These are phyloP conservation scores for Bilobella aurantiaca DNA, from an alignment of 1,140 invertebrate genomes.

Conservation along the genomic window DNA sequence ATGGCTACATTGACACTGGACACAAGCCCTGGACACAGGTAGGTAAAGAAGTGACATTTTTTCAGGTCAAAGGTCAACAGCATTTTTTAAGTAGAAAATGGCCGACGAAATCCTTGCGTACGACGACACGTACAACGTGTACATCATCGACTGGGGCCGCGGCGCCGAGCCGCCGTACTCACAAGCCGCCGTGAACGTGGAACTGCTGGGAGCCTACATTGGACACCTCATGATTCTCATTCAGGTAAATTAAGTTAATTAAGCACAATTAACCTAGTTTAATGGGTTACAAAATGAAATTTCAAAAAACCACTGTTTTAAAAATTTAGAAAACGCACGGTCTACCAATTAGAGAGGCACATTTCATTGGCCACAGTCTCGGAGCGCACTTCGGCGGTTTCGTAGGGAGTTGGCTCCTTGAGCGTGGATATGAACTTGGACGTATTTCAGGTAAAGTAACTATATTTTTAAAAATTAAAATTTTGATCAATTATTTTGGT, in stretches of 20 bases:
- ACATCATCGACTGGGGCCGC: constrained; percentile 71
- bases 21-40: constrained; percentile 62
- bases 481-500: too few species aligned
- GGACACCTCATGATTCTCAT: constrained; percentile 54
- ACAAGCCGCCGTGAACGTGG: constrained; percentile 81
- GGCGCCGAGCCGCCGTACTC: constrained; percentile 77
- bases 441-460: constrained; percentile 59
- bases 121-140: constrained; percentile 55
- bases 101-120: constrained; percentile 54
- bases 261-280: not conserved
- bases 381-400: constrained; percentile 78
- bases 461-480: too few species aligned
- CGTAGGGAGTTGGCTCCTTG: constrained; percentile 58
- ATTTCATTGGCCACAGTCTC: constrained; percentile 82
- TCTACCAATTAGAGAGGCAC: constrained; percentile 45
- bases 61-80: constrained; percentile 24
- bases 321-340: constrained; percentile 43
- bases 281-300: too few species aligned
- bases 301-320: constrained; percentile 9
- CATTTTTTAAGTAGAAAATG: constrained; percentile 42
- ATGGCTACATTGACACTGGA: constrained; percentile 75
- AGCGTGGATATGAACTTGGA: constrained; percentile 53
- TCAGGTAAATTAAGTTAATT: constrained; percentile 41
- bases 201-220: constrained; percentile 68
- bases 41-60: constrained; percentile 21